Evolutionary conservation across 2,888 invertebrate genomes (phyloP).

Genomic region (Zhengitettix transpicula): DNA sequence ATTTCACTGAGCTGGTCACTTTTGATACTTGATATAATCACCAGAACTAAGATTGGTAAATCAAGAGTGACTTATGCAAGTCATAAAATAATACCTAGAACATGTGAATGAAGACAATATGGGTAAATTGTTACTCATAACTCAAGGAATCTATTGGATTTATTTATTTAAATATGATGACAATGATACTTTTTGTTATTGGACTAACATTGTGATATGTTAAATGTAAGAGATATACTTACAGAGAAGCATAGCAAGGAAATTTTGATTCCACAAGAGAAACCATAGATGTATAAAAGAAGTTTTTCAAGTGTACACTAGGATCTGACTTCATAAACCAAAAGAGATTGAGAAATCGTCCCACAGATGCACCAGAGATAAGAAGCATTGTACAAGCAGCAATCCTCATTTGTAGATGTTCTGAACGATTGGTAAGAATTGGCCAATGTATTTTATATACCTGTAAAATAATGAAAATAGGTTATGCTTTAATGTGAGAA

Average conservation of each 20-base stretch:
- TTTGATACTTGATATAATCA: too few relatives aligned
- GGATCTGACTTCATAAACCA: conserved; percentile 45
- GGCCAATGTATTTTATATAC: conserved; percentile 47
- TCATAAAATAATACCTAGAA: too few relatives aligned
- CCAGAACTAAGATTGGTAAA: too few relatives aligned
- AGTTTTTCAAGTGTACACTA: conserved; percentile 46
- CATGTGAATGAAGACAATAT: too few relatives aligned
- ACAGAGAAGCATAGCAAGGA: conserved; percentile 50
- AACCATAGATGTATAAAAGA: conserved; percentile 52
- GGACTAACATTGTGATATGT: neutral
- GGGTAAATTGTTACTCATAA: too few relatives aligned
- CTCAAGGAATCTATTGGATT: too few relatives aligned
- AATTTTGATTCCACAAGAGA: conserved; percentile 48
- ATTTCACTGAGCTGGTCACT: too few relatives aligned
- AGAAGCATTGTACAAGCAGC: conserved; percentile 47
- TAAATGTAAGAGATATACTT: conserved; percentile 22
- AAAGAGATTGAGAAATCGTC: conserved; percentile 48
- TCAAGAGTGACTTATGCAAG: too few relatives aligned
- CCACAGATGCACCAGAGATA: conserved; percentile 43
- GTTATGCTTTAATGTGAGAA: too few relatives aligned
- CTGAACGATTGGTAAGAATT: conserved; percentile 46
- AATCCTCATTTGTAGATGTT: conserved; percentile 47
- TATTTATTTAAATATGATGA: too few relatives aligned
- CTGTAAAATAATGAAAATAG: conserved; percentile 18
- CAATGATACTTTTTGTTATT: neutral